Conservation (phyloP, 2,113 vertebrate genomes). For the Tichodroma muraria region DNA sequence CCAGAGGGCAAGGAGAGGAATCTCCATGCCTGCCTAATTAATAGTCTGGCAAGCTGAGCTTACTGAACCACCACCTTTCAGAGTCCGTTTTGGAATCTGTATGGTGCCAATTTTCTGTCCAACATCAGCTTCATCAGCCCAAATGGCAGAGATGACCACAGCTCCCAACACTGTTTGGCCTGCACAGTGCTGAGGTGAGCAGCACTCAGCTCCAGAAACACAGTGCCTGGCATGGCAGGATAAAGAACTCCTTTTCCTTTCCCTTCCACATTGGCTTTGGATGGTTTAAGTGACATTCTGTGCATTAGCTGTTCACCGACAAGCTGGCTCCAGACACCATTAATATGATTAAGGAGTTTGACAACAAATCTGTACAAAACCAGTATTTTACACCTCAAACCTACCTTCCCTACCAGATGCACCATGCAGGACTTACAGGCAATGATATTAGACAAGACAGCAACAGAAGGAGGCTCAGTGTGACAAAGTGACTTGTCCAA, state of each 20-base stretch:
- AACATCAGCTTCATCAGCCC: neutral
- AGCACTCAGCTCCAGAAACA: neutral
- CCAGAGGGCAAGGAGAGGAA: neutral
- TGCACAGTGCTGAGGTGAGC: neutral
- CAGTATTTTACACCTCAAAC: neutral
- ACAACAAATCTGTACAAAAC: neutral
- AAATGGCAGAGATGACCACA: neutral
- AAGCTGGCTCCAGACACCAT: neutral
- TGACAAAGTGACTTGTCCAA: neutral
- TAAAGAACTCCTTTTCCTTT: neutral
- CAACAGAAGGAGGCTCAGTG: neutral
- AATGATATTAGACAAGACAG: neutral
- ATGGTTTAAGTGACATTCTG: neutral
- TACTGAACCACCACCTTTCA: neutral
- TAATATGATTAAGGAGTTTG: neutral
- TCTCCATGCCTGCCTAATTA: neutral
- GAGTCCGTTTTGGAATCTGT: neutral
- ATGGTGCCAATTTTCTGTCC: neutral
- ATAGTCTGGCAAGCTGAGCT: neutral
- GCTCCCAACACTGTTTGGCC: neutral
- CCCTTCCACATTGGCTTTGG: neutral
- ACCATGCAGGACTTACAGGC: slow-evolving; percentile 23
- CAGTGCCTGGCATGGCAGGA: neutral
- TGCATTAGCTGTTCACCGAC: neutral
- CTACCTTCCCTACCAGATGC: slow-evolving; percentile 10